Conservation (phyloP, 2,888 invertebrate genomes). For the Magallana nippona region DNA sequence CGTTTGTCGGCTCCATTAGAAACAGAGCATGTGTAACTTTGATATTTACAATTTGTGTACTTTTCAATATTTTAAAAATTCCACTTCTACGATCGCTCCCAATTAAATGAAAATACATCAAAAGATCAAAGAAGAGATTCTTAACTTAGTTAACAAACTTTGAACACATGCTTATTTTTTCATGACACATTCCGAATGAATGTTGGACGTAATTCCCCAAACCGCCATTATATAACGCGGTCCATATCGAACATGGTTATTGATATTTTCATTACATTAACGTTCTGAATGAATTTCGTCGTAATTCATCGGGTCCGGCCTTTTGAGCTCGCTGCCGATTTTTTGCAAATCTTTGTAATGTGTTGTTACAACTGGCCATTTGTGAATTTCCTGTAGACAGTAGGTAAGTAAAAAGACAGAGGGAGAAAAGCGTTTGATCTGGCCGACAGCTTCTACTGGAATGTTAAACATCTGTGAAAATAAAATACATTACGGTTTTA, state of each 20-base stretch:
- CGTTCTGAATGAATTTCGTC: not conserved
- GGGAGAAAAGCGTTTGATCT: not conserved
- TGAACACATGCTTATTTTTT: not conserved
- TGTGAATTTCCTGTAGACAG: not conserved
- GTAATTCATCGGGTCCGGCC: not conserved
- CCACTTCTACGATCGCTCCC: not conserved
- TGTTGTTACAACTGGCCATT: constrained; percentile 8
- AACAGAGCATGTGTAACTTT: too few species aligned
- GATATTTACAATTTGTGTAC: not conserved
- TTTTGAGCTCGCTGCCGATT: not conserved
- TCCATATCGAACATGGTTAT: not conserved
- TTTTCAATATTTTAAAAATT: not conserved
- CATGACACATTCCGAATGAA: not conserved
- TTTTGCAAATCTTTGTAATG: not conserved
- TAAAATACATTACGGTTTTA: constrained; percentile 3
- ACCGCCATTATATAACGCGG: constrained; percentile 7
- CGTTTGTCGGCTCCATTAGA: too few species aligned
- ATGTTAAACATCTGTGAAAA: constrained; percentile 26
- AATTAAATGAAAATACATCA: not conserved
- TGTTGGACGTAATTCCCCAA: not conserved
- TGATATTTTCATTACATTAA: constrained; percentile 27
- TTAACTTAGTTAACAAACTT: not conserved
- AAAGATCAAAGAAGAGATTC: not conserved
- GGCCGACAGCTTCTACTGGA: not conserved
- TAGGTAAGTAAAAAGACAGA: not conserved